Evolutionary conservation across 2,888 invertebrate species (phyloP), one percentile per base, ranked within the genome.

Genomic region (Anagyrus pseudococci): DNA sequence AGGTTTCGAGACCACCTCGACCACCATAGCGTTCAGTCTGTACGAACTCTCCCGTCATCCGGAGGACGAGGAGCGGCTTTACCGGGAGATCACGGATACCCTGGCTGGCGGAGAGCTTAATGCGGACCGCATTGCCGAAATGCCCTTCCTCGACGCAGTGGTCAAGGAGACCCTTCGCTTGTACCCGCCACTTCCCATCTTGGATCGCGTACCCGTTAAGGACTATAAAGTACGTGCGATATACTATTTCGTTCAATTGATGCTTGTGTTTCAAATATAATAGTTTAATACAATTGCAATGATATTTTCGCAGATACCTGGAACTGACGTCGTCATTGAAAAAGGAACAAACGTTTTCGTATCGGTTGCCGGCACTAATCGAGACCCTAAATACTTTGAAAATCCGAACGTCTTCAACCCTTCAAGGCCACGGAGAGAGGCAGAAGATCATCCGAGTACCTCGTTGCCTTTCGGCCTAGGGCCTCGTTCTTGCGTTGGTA

Each of bases 401-500:
- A 58, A 71, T 53, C 74, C 77, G 2, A 54, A 66, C 1, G 63
- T 67, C 43, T 77, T 71, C 58, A 58, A 70, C 65, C 75, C 76
- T 1, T 58, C 56, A n/a, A 72, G 75, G 69, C 53, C 64, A n/a
- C 66, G 71, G 17, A 33, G 54, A 1, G 67, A 70, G 4, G 26
- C 66, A 4, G 62, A 64, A 2, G 71, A 72, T 10, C 54, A 68
- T 25, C 64, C 68, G 3, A 62, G 56, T 15, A 43, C 56, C 22
- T 69, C 68, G 26, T 65, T 77, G 48, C 69, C 74, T 19, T 77
- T 76, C 44, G 77, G 77, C 17, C 54, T 75, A 37, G 77, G 77
- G 19, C 75, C 74, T 4, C 69, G 75, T 64, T 71, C 74, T 1
- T 77, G 77, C 26, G 57, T 75, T 23, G 77, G 76, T 75, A 37